Evolutionary conservation across 2,888 invertebrate genomes (phyloP).

Genomic region (Lissonota sp.): DNA sequence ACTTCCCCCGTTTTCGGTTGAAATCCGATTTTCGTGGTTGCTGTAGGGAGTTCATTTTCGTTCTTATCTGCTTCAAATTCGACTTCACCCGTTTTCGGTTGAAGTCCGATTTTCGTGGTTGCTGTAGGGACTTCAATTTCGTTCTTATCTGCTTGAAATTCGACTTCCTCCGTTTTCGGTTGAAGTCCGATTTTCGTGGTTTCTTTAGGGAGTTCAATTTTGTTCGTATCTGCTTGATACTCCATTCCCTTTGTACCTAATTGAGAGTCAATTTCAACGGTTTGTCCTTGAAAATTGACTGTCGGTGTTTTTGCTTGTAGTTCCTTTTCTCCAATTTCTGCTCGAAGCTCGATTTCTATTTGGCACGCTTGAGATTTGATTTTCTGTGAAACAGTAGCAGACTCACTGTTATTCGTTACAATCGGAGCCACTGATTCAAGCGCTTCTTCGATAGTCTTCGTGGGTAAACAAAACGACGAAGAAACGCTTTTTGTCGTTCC

Average conservation of each 20-base stretch:
- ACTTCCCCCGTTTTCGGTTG: not conserved
- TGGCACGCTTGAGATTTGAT: not conserved
- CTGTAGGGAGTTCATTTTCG: not conserved
- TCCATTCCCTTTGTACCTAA: not conserved
- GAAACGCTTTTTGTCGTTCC: no score
- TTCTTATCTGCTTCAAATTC: not conserved
- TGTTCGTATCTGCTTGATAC: not conserved
- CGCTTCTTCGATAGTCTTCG: not conserved
- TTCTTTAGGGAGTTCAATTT: not conserved
- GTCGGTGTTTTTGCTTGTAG: no score
- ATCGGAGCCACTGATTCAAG: not conserved
- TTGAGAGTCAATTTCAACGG: not conserved
- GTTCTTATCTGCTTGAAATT: not conserved
- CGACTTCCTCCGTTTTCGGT: not conserved
- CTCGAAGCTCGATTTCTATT: not conserved
- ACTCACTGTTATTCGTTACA: not conserved
- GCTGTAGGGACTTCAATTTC: not conserved
- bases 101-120: not conserved
- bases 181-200: not conserved
- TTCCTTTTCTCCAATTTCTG: no score
- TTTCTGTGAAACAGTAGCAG: not conserved
- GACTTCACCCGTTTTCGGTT: not conserved
- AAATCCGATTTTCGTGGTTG: not conserved
- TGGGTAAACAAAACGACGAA: not conserved
- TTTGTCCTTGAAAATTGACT: no score